phyloP scores from a whole-genome alignment of 2,888 invertebrate species.

The Agriopis marginaria region DNA sequence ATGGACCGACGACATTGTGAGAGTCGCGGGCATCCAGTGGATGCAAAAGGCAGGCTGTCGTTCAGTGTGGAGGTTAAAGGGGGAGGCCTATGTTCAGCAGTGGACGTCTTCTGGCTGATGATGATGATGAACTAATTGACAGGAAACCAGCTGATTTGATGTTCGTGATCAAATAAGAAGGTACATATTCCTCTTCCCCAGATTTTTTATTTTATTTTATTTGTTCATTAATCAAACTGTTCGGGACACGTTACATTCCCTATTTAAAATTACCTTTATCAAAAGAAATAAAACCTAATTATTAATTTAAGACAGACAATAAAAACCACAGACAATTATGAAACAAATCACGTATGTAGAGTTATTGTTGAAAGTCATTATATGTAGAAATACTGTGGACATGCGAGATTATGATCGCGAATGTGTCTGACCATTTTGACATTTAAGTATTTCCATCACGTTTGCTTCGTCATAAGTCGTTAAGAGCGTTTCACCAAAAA shows the following conservation, averaged over 20 bases:
- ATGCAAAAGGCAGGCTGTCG: no score
- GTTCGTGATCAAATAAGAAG: slow-evolving; percentile 9
- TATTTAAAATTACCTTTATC: not conserved
- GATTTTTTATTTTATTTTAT: not conserved
- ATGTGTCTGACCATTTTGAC: slow-evolving; percentile 57
- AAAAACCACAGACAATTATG: slow-evolving; percentile 43
- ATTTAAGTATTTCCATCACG: slow-evolving; percentile 77
- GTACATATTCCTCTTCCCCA: not conserved
- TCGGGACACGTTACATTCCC: not conserved
- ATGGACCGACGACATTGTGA: no score
- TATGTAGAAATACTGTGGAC: slow-evolving; percentile 65
- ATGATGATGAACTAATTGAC: slow-evolving; percentile 1
- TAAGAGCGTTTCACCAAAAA: slow-evolving; percentile 69
- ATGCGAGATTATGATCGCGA: slow-evolving; percentile 74
- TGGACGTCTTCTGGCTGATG: no score
- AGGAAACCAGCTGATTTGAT: slow-evolving; percentile 16
- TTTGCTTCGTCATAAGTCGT: slow-evolving; percentile 77
- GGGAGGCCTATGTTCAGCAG: no score
- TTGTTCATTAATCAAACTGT: not conserved
- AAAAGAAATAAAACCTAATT: slow-evolving; percentile 3
- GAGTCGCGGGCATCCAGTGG: no score
- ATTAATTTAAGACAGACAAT: slow-evolving; percentile 21
- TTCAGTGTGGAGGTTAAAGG: no score
- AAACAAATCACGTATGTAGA: slow-evolving; percentile 78
- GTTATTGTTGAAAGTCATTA: slow-evolving; percentile 75